Percentiles rank a stretch among this genome's conserved stretches.
Conservation (phyloP, 2,888 invertebrate species). For the Drosophila ochracea region DNA sequence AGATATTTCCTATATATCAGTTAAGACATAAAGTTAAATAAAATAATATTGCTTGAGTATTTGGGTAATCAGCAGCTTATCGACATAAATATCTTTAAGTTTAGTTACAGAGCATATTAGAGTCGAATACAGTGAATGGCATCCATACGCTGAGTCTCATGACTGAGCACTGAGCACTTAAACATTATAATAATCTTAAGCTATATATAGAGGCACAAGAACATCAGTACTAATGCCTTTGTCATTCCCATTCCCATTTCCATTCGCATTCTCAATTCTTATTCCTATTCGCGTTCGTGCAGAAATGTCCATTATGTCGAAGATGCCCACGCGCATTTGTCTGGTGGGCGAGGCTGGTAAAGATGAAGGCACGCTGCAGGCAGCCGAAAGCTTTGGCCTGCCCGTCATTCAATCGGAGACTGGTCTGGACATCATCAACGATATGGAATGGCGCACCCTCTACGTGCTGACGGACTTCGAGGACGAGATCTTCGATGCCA, state of each 20-base stretch:
- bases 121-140: slow-evolving; percentile 12
- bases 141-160: slow-evolving; percentile 2
- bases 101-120: neutral
- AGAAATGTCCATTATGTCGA: slow-evolving; percentile 83
- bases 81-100: neutral
- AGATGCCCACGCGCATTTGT: slow-evolving; percentile 87
- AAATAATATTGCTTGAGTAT: neutral
- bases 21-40: neutral
- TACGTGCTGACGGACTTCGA: slow-evolving; percentile 91
- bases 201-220: slow-evolving; percentile 35
- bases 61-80: neutral
- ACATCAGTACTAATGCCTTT: slow-evolving; percentile 36
- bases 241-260: slow-evolving; percentile 17
- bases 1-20: neutral
- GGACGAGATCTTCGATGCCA: slow-evolving; percentile 88
- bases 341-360: slow-evolving; percentile 87
- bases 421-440: slow-evolving; percentile 87
- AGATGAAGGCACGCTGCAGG: slow-evolving; percentile 86
- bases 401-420: slow-evolving; percentile 88
- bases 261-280: slow-evolving; percentile 25
- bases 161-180: slow-evolving; percentile 28
- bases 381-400: slow-evolving; percentile 88
- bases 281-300: slow-evolving; percentile 19
- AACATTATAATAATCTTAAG: slow-evolving; percentile 48
- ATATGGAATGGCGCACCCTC: slow-evolving; percentile 87